Evolutionary conservation across 1,140 invertebrate species (phyloP), one percentile per base, ranked within the genome.

Genomic region (Chironomus tepperi): DNA sequence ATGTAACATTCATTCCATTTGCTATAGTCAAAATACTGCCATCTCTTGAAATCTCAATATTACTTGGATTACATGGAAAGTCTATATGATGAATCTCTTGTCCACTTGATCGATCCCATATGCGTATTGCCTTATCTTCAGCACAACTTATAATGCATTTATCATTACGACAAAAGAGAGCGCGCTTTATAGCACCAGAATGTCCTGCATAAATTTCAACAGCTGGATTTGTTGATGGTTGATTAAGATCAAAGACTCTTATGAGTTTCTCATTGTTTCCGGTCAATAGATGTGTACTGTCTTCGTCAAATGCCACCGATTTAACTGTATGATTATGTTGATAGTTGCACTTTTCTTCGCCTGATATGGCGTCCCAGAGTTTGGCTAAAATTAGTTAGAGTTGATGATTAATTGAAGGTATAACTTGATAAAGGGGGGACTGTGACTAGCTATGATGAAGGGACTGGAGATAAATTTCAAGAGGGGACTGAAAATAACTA

Each of bases 281-380:
- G 12, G 96, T 98, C 9, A 93, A 89, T 72, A 99, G 84, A 67
- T 91, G 83, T 76, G 87, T 87, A 72, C 91, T 91, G 78, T 95
- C 92, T 7, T 85, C 84, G 77, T 93, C 95, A 80, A 98, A 98
- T 80, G 94, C 90, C 1, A 98, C 96, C 80, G 92, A 92, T 84
- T 98, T 98, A 0, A 99, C 97, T 77, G 98, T 98, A 80, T 98
- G 97, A 79, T 96, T 95, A 82, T 98, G 96, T 79, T 94, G 89
- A 81, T 98, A 97, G n/a, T 93, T 94, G 78, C 95, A 91, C 10
- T 96, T 83, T 81, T 97, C 95, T 80, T 94, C 93, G 57, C 97
- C 97, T 77, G 88, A 91, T 70, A 93, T 88, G 7, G 95, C 95
- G 85, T 98, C 94, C 97, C 97, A 99, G 75, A 99, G 86, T 89